Conservation (phyloP, 2,113 vertebrate genomes). For the Rallus limicola region DNA sequence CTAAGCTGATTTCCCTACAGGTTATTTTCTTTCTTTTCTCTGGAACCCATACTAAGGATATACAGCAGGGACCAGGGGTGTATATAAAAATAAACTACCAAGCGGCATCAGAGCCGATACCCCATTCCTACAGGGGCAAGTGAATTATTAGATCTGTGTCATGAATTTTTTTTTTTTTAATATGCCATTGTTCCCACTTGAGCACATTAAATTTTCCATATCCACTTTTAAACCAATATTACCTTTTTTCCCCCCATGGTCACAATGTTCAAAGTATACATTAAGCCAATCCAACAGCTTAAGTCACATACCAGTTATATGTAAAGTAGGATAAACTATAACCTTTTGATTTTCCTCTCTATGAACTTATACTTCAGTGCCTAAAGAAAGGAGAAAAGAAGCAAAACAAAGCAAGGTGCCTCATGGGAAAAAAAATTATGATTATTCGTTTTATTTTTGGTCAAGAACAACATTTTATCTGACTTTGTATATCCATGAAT, state of each 20-base stretch:
- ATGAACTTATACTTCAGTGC: conserved; percentile 51
- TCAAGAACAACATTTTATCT: conserved; percentile 59
- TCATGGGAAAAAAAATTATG: conserved; percentile 48
- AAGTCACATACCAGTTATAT: conserved; percentile 72
- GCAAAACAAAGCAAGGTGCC: background rate
- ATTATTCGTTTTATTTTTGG: conserved; percentile 71
- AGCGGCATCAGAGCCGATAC: conserved; percentile 76
- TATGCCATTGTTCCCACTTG: conserved; percentile 83
- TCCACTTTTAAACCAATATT: conserved; percentile 81
- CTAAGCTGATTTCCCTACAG: conserved; percentile 83
- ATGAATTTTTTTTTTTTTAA: conserved; percentile 80
- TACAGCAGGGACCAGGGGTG: conserved; percentile 78
- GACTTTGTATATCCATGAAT: conserved; percentile 63
- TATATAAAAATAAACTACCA: conserved; percentile 85
- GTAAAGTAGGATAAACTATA: conserved; percentile 74
- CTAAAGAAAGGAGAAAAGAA: conserved; percentile 47
- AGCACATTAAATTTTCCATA: conserved; percentile 82
- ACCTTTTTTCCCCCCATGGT: conserved; percentile 74
- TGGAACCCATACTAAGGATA: conserved; percentile 78
- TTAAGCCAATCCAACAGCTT: conserved; percentile 76
- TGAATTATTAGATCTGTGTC: conserved; percentile 86
- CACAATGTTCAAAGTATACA: conserved; percentile 76
- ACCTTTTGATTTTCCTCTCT: conserved; percentile 64
- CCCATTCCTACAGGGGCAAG: conserved; percentile 81
- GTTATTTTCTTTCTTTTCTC: conserved; percentile 83